phyloP scores from a whole-genome alignment of 1,140 invertebrate genomes.

The Branchinecta lindahli region DNA sequence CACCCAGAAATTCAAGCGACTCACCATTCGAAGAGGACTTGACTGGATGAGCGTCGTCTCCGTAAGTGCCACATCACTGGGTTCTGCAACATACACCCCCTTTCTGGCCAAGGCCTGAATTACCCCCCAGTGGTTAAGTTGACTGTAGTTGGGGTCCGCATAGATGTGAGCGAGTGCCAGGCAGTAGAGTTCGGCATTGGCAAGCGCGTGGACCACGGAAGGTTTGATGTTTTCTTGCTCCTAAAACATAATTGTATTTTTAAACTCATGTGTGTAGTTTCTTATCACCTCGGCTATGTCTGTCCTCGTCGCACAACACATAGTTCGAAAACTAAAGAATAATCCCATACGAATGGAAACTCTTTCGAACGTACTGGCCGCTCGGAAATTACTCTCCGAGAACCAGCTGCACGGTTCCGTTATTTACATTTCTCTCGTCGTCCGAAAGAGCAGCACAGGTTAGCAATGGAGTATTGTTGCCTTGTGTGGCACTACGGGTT shows the following conservation, averaged over 20 bases:
- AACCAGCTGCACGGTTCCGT: no score
- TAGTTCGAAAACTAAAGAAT: no score
- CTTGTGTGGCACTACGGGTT: no score
- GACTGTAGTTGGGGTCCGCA: constrained; percentile 87
- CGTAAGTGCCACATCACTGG: constrained; percentile 69
- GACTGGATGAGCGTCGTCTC: constrained; percentile 92
- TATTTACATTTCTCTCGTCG: no score
- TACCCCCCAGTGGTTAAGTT: constrained; percentile 84
- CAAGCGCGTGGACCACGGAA: constrained; percentile 72
- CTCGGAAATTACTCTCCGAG: no score
- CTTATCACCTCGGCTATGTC: constrained; percentile 11
- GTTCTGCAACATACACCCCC: constrained; percentile 70
- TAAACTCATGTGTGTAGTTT: no score
- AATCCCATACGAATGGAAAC: no score
- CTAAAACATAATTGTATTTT: constrained; percentile 34
- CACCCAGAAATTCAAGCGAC: constrained; percentile 23
- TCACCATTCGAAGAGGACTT: constrained; percentile 83
- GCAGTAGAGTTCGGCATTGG: constrained; percentile 91
- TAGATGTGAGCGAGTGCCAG: constrained; percentile 89
- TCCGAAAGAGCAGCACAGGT: no score
- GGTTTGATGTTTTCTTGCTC: constrained; percentile 86
- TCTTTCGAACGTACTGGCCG: no score
- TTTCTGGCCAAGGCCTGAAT: constrained; percentile 79
- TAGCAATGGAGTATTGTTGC: no score
- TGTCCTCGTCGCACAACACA: neutral